phyloP scores from a whole-genome alignment of 2,797 vertebrate species.

The Miichthys miiuy region DNA sequence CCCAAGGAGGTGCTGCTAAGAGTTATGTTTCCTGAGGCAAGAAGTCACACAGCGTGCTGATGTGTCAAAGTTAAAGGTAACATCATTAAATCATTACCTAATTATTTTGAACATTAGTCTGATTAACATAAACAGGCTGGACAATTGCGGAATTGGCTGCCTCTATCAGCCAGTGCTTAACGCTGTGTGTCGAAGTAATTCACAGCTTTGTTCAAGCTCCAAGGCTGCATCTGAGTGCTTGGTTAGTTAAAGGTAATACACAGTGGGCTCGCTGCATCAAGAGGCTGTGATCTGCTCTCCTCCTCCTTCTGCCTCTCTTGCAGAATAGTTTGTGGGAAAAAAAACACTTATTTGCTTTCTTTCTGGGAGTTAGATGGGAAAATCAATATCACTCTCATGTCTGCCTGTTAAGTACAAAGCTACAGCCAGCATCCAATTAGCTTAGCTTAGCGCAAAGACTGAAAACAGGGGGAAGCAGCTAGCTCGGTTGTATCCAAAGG shows the following conservation, averaged over 20 bases:
- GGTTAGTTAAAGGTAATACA: neutral
- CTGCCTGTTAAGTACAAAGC: neutral
- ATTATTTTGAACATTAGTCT: constrained; percentile 46
- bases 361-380: neutral
- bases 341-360: neutral
- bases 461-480: neutral
- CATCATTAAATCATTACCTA: constrained; percentile 48
- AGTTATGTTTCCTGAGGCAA: constrained; percentile 15
- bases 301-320: neutral
- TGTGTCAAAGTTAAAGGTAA: constrained; percentile 46
- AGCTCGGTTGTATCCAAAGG: too few species aligned
- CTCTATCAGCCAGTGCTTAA: neutral
- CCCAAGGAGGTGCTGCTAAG: neutral
- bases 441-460: neutral
- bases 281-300: neutral
- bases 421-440: neutral
- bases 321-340: neutral
- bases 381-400: neutral
- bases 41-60: constrained; percentile 22
- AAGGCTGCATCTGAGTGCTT: neutral
- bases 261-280: neutral
- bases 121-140: constrained; percentile 32
- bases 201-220: neutral
- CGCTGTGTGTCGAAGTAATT: constrained; percentile 12
- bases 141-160: constrained; percentile 10